phyloP scores from a whole-genome alignment of 2,888 invertebrate genomes.

The Falcaria lacertinaria region DNA sequence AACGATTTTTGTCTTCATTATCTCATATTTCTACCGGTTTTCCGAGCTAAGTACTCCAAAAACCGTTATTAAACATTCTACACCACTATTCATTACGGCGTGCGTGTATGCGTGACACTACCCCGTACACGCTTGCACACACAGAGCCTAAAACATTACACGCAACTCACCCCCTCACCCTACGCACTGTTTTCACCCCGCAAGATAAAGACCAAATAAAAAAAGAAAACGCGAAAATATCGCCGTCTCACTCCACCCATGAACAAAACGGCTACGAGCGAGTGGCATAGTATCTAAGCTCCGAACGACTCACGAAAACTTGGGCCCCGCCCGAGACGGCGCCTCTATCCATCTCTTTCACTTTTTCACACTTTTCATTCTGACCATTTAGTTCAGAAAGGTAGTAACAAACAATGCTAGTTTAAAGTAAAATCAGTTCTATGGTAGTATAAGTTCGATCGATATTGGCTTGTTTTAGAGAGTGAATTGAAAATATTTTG shows the following conservation, averaged over 20 bases:
- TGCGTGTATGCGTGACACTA: constrained; percentile 25
- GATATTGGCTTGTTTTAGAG: constrained; percentile 15
- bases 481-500: constrained; percentile 70
- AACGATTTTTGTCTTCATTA: constrained; percentile 70
- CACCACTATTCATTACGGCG: constrained; percentile 71
- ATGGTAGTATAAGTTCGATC: accelerated
- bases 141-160: constrained; percentile 71
- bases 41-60: constrained; percentile 63
- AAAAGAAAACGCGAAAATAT: constrained; percentile 77
- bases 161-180: constrained; percentile 41
- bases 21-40: constrained; percentile 59
- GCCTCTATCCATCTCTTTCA: constrained; percentile 78
- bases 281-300: constrained; percentile 69
- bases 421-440: constrained; percentile 23
- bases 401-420: constrained; percentile 15
- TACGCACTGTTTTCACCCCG: constrained; percentile 72
- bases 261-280: constrained; percentile 36
- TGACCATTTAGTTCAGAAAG: constrained; percentile 22
- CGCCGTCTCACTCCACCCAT: constrained; percentile 55
- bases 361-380: constrained; percentile 78
- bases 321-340: constrained; percentile 77
- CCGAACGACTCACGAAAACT: constrained; percentile 79
- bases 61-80: constrained; percentile 75
- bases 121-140: constrained; percentile 1
- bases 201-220: constrained; percentile 79